These are phyloP conservation scores for Cacatua alba DNA, from an alignment of 2,113 vertebrate genomes.

Conservation along the genomic window DNA sequence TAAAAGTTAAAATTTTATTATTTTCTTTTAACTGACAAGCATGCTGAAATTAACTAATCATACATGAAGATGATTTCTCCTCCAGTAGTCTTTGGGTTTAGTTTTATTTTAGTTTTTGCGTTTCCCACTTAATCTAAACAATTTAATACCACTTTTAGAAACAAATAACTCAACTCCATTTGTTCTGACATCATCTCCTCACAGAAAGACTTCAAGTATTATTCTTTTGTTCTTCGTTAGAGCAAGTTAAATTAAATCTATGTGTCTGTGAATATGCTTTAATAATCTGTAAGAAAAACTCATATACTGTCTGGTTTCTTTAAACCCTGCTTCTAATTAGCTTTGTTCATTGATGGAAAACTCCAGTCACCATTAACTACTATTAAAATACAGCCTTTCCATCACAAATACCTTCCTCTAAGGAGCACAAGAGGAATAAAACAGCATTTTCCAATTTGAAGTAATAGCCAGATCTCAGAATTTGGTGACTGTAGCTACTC, in stretches of 20 bases:
- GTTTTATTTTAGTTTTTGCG: background rate
- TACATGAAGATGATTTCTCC: background rate
- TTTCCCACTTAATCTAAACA: background rate
- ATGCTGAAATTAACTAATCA: background rate
- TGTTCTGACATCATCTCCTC: background rate
- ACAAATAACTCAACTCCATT: background rate
- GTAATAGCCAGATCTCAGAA: background rate
- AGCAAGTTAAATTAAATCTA: background rate
- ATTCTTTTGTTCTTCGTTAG: background rate
- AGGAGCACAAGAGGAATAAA: background rate
- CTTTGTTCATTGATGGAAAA: background rate
- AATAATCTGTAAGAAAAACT: background rate
- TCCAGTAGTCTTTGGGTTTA: background rate
- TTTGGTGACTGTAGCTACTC: background rate
- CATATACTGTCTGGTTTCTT: background rate
- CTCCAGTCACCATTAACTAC: background rate
- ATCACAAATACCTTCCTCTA: background rate
- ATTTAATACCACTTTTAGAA: background rate
- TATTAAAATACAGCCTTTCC: background rate
- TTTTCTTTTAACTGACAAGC: background rate
- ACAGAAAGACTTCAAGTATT: background rate
- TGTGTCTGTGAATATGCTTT: background rate
- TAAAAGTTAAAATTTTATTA: background rate
- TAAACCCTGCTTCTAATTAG: background rate
- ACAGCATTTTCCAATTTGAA: background rate